Percentiles rank a stretch among this genome's conserved stretches.
These are phyloP conservation scores for Syngnathus rostellatus DNA, from an alignment of 2,797 vertebrate species.

Conservation along the genomic window DNA sequence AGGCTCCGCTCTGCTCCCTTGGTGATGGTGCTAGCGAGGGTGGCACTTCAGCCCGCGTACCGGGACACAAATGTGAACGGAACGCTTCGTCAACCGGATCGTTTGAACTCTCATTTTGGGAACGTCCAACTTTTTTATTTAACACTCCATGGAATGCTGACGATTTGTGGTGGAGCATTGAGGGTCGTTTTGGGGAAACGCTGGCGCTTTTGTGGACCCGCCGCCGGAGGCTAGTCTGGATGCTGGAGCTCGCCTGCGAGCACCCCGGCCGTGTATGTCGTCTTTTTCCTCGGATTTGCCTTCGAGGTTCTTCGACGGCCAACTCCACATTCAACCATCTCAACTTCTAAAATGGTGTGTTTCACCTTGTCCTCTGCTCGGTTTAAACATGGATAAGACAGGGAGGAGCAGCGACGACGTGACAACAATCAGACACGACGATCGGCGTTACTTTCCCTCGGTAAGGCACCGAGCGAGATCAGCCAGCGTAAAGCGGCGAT, in stretches of 20 bases:
- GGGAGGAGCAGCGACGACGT: slow-evolving; percentile 42
- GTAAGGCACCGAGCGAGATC: slow-evolving; percentile 39
- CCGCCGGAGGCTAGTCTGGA: slow-evolving; percentile 34
- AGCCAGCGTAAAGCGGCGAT: slow-evolving; percentile 19
- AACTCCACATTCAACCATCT: slow-evolving; percentile 7
- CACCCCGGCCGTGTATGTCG: slow-evolving; percentile 17
- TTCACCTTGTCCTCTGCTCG: slow-evolving; percentile 48
- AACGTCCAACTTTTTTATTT: neutral
- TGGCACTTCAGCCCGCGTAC: slow-evolving; percentile 32
- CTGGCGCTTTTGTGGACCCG: slow-evolving; percentile 13
- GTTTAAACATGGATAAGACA: slow-evolving; percentile 66
- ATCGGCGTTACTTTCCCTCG: slow-evolving; percentile 35
- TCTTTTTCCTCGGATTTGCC: slow-evolving; percentile 26
- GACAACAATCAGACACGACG: slow-evolving; percentile 50
- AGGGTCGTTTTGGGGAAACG: slow-evolving; percentile 14
- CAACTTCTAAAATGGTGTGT: slow-evolving; percentile 56
- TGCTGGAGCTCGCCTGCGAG: slow-evolving; percentile 51
- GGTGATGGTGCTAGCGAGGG: slow-evolving; percentile 54
- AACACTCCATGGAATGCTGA: slow-evolving; percentile 9
- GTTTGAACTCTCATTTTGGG: slow-evolving; percentile 17
- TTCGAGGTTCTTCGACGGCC: slow-evolving; percentile 19
- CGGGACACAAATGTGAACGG: slow-evolving; percentile 23
- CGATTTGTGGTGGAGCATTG: neutral
- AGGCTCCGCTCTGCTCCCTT: slow-evolving; percentile 40
- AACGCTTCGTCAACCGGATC: slow-evolving; percentile 30